phyloP scores from a whole-genome alignment of 2,797 vertebrate species.

The Enteromius afrohamiltoni region DNA sequence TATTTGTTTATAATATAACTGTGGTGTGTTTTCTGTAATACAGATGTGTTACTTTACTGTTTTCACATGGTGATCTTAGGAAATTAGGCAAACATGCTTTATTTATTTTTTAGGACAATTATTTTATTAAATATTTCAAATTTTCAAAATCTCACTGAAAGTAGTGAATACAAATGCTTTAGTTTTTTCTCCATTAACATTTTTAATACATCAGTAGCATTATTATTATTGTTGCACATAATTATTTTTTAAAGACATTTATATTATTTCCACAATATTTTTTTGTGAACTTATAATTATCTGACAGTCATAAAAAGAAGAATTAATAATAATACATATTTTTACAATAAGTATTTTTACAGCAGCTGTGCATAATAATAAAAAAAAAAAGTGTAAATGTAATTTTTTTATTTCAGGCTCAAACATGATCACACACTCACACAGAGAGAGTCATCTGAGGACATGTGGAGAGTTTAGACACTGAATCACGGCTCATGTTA shows the following conservation, averaged over 20 bases:
- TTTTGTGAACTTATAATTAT: not conserved
- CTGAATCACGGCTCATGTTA: constrained; percentile 28
- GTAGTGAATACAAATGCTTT: not conserved
- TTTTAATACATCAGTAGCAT: not conserved
- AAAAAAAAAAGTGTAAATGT: not conserved
- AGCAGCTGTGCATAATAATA: not conserved
- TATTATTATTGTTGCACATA: not conserved
- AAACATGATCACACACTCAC: not conserved
- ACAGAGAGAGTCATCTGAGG: constrained; percentile 34
- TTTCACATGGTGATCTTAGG: fast-evolving
- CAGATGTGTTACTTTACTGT: not conserved
- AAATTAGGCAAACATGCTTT: not conserved
- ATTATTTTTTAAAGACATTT: not conserved
- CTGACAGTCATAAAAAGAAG: not conserved
- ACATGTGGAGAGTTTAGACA: constrained; percentile 29
- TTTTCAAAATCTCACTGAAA: not conserved
- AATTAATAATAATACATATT: not conserved
- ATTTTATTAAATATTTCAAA: not conserved
- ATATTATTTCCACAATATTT: not conserved
- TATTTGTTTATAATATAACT: not conserved
- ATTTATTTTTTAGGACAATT: too few relatives aligned
- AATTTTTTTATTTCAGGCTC: not conserved
- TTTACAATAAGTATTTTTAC: not conserved
- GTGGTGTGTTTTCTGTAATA: not conserved
- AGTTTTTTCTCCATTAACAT: not conserved